Evolutionary conservation across 2,888 invertebrate species (phyloP).

Genomic region (Myopa testacea): DNA sequence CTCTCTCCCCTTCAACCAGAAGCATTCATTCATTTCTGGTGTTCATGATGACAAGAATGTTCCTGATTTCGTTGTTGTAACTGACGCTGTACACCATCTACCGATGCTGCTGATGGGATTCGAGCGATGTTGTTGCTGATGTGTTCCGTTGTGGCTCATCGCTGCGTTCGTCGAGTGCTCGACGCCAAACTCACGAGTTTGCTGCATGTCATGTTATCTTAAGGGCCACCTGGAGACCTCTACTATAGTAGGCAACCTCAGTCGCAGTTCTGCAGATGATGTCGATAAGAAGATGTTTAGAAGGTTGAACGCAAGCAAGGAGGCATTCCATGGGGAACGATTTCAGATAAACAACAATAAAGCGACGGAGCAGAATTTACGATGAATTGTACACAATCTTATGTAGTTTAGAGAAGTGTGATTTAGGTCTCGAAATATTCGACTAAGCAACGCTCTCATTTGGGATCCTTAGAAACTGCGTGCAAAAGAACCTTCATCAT

Average conservation of each 20-base stretch:
- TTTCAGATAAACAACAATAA: neutral
- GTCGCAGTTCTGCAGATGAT: neutral
- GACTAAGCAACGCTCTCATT: too few species aligned
- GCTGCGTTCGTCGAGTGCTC: too few species aligned
- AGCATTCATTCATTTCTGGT: too few species aligned
- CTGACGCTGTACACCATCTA: neutral
- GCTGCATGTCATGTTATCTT: neutral
- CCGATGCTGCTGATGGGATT: neutral
- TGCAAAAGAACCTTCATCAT: too few species aligned
- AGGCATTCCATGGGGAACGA: neutral
- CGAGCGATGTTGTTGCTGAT: neutral
- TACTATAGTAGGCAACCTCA: neutral
- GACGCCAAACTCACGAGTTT: too few species aligned
- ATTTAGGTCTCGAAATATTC: too few species aligned
- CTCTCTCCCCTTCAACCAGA: too few species aligned
- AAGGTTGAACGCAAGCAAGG: neutral
- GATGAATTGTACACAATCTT: too few species aligned
- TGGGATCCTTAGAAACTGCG: too few species aligned
- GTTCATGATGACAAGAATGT: constrained; percentile 7
- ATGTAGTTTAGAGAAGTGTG: too few species aligned
- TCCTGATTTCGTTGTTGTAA: neutral
- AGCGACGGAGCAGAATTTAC: too few species aligned
- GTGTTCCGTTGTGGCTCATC: neutral
- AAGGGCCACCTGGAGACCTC: neutral
- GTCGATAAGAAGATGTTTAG: neutral